Evolutionary conservation across 2,113 vertebrate genomes (phyloP), one percentile per base, ranked within the genome.

Genomic region (Poeciliopsis retropinna): DNA sequence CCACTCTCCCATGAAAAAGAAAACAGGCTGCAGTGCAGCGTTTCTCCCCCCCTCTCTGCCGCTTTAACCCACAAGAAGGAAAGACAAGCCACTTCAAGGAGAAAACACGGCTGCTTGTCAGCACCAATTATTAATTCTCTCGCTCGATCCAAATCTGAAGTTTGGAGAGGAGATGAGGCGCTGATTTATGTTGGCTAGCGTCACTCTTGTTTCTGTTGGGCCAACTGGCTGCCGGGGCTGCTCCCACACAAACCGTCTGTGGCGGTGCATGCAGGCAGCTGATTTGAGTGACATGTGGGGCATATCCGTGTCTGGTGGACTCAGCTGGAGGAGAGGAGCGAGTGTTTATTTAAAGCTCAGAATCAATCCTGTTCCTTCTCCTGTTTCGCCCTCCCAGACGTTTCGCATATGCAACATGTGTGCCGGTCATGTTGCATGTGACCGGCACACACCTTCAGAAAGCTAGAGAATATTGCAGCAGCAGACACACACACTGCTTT

Each of bases 311-410:
- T 85, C 87, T 83, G 83, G 32, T 82, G 85, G 87, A 82, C 90
- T 84, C 91, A 92, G 93, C 91, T 92, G 92, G 92, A 91, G 77
- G 81, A 89, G 65, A 87, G 86, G 67, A 82, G 68, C 81, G 63
- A 37, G 85, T 71, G 87, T 90, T 93, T 94, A 94, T 94, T 93
- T 93, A 93, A 92, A 92, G 92, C 87, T 77, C 83, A 29, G 72
- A 89, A 93, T 94, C 93, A 92, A 92, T 93, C 78, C 62, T 70
- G 62, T 57, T 72, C 71, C 12, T 60, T 82, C 63, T 70, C 64
- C 74, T 57, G 61, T 77, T 87, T 75, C 27, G 2, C 70, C 67
- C 68, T 75, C 72, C 41, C 69, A 78, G 67, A 86, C 77, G 47
- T 60, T 64, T 80, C 78, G 69, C 75, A 31, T 31, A 31, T 31